A percentile compares a stretch with the other conserved stretches of the same genome.
These are phyloP conservation scores for Platyscapa corneri DNA, from an alignment of 1,140 invertebrate genomes.

Conservation along the genomic window DNA sequence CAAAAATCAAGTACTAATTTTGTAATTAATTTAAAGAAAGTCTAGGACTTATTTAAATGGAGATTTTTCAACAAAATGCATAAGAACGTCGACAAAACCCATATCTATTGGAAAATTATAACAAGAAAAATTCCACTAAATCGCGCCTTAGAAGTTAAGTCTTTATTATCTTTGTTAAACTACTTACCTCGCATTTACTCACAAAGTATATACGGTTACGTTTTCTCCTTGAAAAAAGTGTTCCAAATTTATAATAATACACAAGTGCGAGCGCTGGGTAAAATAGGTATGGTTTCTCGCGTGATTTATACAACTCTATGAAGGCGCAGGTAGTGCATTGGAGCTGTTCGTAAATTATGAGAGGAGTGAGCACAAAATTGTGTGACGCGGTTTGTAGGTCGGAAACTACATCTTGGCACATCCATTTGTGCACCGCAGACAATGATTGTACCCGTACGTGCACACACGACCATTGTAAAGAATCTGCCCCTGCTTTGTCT, in stretches of 20 bases:
- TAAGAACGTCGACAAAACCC: too few relatives aligned
- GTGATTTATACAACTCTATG: neutral
- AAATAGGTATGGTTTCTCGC: neutral
- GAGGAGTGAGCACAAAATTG: slow-evolving; percentile 25
- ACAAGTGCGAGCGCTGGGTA: neutral
- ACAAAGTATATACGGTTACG: neutral
- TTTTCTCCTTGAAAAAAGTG: neutral
- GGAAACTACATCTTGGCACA: slow-evolving; percentile 48
- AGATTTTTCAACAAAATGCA: neutral
- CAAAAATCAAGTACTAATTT: too few relatives aligned
- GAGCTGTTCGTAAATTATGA: slow-evolving; percentile 28
- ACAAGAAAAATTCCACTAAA: too few relatives aligned
- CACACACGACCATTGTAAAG: slow-evolving; percentile 10
- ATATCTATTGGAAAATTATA: too few relatives aligned
- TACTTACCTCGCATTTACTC: neutral
- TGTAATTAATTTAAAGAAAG: too few relatives aligned
- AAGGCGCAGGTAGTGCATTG: neutral
- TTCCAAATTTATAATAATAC: neutral
- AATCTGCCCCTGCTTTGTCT: neutral
- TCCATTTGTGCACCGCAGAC: slow-evolving; percentile 39
- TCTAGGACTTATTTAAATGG: neutral
- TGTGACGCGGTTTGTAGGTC: slow-evolving; percentile 43
- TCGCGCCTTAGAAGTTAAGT: too few relatives aligned
- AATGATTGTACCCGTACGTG: slow-evolving; percentile 10
- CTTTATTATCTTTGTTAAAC: neutral